Evolutionary conservation across 2,888 invertebrate species (phyloP), one percentile per base, ranked within the genome.

Genomic region (Bedellia somnulentella): DNA sequence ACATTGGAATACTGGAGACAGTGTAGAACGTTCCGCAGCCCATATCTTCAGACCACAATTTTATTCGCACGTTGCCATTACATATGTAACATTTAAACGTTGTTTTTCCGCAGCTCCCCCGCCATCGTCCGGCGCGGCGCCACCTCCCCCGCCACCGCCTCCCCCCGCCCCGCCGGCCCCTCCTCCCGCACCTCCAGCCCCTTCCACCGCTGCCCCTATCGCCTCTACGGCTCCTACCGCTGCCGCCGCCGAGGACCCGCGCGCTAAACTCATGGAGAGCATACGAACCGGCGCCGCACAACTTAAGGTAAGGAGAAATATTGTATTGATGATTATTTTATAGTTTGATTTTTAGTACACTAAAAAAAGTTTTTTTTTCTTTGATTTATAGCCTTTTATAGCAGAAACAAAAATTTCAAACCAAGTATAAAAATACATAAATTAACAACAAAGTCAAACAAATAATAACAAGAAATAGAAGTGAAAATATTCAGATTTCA

Each of bases 191-290:
- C 18, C 47, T 51, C 12, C 45, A 51, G 8, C 36, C 33, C 32
- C 42, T 41, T 30, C 57, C 55, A 35, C 37, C 50, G 31, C 56
- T 53, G 34, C 46, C 43, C n/a, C n/a, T n/a, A n/a, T n/a, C n/a
- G 41, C 45, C 43, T 36, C 51, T 37, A 33, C n/a, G n/a, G n/a
- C 35, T 31, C 32, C 26, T n/a, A 27, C 37, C 31, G 34, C 49
- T 24, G 39, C 57, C 30, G 50, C 52, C 29, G 46, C 57, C 16
- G 39, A 55, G 5, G 87, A 88, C 58, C 52, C 80, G 3, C 77
- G 83, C 33, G 79, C 84, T 31, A 86, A 84, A 28, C 81, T 96
- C 27, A 82, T 96, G 85, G 87, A 91, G 45, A 88, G 90, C 49
- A 96, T 96, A 47, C 80, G 90, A 42, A 81, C 76, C 45, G 92